phyloP scores from a whole-genome alignment of 2,113 vertebrate genomes.

The Hyperoodon ampullatus region DNA sequence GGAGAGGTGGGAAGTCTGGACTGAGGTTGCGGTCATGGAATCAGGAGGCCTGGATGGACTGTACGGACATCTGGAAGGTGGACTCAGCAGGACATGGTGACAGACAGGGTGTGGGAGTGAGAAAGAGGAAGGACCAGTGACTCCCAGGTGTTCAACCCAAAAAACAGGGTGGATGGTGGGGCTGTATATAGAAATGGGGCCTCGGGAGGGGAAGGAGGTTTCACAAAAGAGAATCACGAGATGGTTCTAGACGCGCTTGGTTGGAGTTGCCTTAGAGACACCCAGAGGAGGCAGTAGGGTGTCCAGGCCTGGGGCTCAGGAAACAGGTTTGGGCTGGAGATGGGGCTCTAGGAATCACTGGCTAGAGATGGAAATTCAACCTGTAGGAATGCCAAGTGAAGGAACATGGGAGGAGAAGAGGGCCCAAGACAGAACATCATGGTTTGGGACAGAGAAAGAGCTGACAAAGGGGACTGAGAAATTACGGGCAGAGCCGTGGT shows the following conservation, averaged over 20 bases:
- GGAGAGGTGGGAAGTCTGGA: neutral
- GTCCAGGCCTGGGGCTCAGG: neutral
- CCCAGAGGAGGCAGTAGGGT: neutral
- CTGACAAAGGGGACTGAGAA: neutral
- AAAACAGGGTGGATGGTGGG: too few species aligned
- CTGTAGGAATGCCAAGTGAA: neutral
- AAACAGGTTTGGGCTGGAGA: neutral
- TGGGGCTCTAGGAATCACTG: neutral
- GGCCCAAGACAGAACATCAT: rapidly evolving
- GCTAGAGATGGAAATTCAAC: neutral
- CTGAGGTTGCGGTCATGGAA: neutral
- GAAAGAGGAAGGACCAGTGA: neutral
- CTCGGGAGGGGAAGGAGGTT: rapidly evolving
- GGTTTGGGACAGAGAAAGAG: neutral
- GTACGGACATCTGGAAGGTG: neutral
- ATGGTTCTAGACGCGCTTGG: neutral
- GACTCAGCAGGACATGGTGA: neutral
- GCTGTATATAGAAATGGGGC: neutral
- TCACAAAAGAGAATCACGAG: neutral
- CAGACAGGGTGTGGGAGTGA: neutral
- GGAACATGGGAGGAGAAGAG: neutral
- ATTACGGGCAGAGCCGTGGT: neutral
- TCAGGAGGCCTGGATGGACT: neutral
- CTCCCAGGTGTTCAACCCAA: neutral
- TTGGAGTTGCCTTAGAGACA: neutral